A percentile compares a stretch with the other conserved stretches of the same genome.
These are phyloP conservation scores for Actinia equina DNA, from an alignment of 64 coral and sea anemone genomes.

Conservation along the genomic window DNA sequence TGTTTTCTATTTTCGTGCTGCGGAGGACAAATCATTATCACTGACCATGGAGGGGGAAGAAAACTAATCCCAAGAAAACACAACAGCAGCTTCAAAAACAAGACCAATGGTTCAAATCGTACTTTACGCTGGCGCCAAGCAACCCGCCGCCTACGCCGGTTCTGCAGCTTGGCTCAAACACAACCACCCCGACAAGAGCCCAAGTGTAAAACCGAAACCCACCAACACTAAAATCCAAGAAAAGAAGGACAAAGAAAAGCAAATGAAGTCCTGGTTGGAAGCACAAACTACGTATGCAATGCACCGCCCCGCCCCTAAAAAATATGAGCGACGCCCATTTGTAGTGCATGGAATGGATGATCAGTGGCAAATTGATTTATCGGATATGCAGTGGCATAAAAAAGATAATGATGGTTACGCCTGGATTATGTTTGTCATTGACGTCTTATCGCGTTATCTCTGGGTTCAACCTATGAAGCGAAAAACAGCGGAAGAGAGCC, in stretches of 20 bases:
- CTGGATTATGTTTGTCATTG: slow-evolving; percentile 5
- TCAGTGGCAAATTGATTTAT: slow-evolving; percentile 26
- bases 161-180: background rate
- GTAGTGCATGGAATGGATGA: slow-evolving; percentile 14
- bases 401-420: background rate
- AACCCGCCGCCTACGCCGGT: background rate
- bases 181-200: background rate
- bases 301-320: slow-evolving; percentile 12
- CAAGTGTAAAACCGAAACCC: background rate
- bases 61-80: background rate
- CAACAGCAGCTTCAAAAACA: background rate
- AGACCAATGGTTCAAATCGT: background rate
- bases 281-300: too few relatives aligned
- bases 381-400: slow-evolving; percentile 8
- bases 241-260: background rate
- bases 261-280: background rate
- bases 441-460: background rate
- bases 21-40: background rate
- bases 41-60: background rate
- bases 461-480: background rate
- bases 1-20: background rate
- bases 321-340: background rate
- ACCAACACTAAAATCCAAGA: background rate
- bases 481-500: background rate
- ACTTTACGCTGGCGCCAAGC: background rate